Evolutionary conservation across 2,797 vertebrate species (phyloP), one percentile per base, ranked within the genome.

Genomic region (Artibeus lituratus): DNA sequence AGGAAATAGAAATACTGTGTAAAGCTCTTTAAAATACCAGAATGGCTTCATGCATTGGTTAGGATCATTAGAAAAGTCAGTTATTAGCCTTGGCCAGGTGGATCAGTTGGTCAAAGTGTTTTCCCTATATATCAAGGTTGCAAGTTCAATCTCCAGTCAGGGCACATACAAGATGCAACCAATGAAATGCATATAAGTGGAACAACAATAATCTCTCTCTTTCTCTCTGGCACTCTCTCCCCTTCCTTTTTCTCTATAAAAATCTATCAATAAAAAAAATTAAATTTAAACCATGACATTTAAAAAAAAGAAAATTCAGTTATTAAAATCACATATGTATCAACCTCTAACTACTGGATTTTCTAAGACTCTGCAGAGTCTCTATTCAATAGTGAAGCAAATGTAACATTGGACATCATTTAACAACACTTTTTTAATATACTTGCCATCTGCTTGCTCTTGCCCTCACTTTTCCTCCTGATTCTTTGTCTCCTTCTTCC

Each of bases 1-100:
- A 93, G 76, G 96, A 96, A 97, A 96, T 94, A 96, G 92, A 94
- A 96, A 96, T 96, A 94, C 85, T 97, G 95, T 82, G 77, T 85
- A 97, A 97, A 94, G 26, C 74, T 98, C 86, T 97, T 93, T 95
- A 91, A 96, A 97, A 83, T 94, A 96, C 55, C 76, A 74, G 55
- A 94, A 92, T 83, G 85, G 21, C 35, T 95, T 92, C 37, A 55
- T 89, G 73, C 44, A 90, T 83, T 95, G 65, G 95, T 96, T 95
- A 96, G 94, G 55, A 93, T 92, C 37, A 95, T 96, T 95, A 95
- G 59, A 93, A 87, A 91, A 96, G 74, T 91, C 35, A 59, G 35
- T 89, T 94, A 39, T 80, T 78, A 55, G 59, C 29, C 12, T 29
- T 16, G 29, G 59, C 29, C 24, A 26, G 26, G 59, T 32, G 5